Percentiles rank a stretch among this genome's conserved stretches.
Evolutionary conservation across 2,888 invertebrate species (phyloP).

Genomic region (Mechanitis messenoides): DNA sequence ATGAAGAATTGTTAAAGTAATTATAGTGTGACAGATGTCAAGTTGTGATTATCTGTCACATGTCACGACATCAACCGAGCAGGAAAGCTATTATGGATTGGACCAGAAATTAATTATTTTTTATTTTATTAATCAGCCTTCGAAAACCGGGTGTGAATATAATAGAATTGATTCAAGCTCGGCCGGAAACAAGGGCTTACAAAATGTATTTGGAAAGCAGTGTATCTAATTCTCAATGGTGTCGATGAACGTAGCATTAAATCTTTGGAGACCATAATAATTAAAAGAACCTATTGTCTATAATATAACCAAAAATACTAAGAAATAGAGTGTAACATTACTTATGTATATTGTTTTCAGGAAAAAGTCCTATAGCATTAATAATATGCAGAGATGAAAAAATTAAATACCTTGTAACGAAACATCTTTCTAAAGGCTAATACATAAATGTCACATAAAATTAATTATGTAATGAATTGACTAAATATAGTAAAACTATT

Average conservation of each 20-base stretch:
- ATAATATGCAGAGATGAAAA: background rate
- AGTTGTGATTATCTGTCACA: too few relatives aligned
- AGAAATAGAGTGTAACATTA: too few relatives aligned
- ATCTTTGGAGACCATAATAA: background rate
- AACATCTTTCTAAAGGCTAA: background rate
- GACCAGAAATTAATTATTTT: too few relatives aligned
- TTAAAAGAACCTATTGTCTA: background rate
- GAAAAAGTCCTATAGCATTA: background rate
- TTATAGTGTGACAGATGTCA: too few relatives aligned
- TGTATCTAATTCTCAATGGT: background rate
- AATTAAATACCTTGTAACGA: too few relatives aligned
- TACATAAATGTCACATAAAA: background rate
- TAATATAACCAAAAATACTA: background rate
- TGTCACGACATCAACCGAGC: too few relatives aligned
- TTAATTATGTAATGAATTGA: background rate
- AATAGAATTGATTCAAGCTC: background rate
- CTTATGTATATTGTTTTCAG: too few relatives aligned
- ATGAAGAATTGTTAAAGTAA: too few relatives aligned
- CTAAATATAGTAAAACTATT: conserved; percentile 1
- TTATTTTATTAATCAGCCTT: too few relatives aligned
- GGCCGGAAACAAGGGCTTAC: background rate
- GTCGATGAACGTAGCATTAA: background rate
- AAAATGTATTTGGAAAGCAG: background rate
- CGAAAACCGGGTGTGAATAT: too few relatives aligned
- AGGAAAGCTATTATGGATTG: too few relatives aligned